Evolutionary conservation across 2,797 vertebrate species (phyloP).

Genomic region (Neosalanx taihuensis): DNA sequence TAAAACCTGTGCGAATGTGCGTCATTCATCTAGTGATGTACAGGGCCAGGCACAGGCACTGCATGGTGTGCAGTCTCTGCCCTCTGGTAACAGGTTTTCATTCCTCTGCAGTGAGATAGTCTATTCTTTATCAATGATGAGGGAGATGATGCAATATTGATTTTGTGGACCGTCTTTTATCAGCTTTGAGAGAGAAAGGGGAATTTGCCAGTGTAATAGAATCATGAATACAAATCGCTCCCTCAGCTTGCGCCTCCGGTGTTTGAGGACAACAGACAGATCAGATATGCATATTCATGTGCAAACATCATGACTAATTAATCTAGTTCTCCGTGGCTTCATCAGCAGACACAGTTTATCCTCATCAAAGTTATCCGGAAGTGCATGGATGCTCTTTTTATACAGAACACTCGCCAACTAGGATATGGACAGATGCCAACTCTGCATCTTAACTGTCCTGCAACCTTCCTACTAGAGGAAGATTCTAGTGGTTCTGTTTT

Average conservation of each 20-base stretch:
- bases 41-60: too few species aligned
- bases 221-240: constrained; percentile 30
- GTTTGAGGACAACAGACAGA: constrained; percentile 31
- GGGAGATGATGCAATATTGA: not conserved
- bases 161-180: not conserved
- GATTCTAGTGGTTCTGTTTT: too few species aligned
- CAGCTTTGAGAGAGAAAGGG: constrained; percentile 13
- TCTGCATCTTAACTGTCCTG: too few species aligned
- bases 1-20: too few species aligned
- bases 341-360: constrained; percentile 35
- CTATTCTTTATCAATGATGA: not conserved
- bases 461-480: too few species aligned
- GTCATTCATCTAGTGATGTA: too few species aligned
- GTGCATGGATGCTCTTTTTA: too few species aligned
- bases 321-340: constrained; percentile 17
- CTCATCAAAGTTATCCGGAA: constrained; percentile 33
- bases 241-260: constrained; percentile 11
- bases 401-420: not conserved
- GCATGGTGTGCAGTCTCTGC: too few species aligned
- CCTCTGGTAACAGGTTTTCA: not conserved
- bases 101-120: not conserved
- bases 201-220: constrained; percentile 6
- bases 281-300: constrained; percentile 37
- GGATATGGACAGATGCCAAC: not conserved
- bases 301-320: constrained; percentile 37